These are phyloP conservation scores for Tupiocoris notatus DNA, from an alignment of 2,888 invertebrate species.

Conservation along the genomic window DNA sequence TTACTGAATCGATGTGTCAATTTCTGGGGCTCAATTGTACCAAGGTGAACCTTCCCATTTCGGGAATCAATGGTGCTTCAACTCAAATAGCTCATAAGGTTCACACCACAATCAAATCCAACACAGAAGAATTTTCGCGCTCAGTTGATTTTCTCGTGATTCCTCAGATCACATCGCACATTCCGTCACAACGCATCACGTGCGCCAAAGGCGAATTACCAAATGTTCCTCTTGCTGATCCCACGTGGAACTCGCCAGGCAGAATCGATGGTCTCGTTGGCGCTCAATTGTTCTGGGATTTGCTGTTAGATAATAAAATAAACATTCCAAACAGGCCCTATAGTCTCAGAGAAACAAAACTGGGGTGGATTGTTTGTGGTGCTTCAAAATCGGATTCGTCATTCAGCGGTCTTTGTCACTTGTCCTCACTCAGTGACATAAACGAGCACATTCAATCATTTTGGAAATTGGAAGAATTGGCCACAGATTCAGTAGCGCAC, in stretches of 20 bases:
- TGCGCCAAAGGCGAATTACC: no score
- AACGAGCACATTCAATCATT: conserved; percentile 42
- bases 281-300: conserved; percentile 24
- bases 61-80: conserved; percentile 18
- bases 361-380: neutral
- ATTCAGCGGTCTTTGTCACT: neutral
- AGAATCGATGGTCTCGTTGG: conserved; percentile 32
- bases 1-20: conserved; percentile 19
- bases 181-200: no score
- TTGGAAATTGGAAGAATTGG: no score
- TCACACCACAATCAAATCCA: neutral
- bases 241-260: conserved; percentile 18
- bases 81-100: conserved; percentile 2
- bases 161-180: conserved; percentile 1
- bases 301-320: conserved; percentile 2
- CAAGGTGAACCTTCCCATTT: no score
- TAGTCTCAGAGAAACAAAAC: neutral
- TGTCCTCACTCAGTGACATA: no score
- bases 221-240: conserved; percentile 31
- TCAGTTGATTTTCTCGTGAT: conserved; percentile 5
- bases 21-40: no score
- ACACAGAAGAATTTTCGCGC: no score
- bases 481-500: conserved; percentile 16
- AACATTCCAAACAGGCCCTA: neutral
- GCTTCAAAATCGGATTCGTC: neutral